These are phyloP conservation scores for Manis javanica DNA, from an alignment of 2,797 vertebrate genomes.

Conservation along the genomic window DNA sequence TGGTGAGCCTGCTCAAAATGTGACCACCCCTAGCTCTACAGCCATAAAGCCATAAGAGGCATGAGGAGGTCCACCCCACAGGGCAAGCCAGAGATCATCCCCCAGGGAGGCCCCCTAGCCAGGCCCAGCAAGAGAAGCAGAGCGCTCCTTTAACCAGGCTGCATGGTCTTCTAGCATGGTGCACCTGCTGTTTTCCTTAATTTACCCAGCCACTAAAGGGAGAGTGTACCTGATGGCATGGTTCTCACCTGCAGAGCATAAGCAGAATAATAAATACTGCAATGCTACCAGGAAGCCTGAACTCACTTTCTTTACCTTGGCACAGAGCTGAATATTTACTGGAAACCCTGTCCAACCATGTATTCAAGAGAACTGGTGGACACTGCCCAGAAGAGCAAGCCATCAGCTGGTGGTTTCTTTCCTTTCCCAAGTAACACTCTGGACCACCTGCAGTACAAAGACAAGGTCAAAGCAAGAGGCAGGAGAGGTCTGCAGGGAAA, in stretches of 20 bases:
- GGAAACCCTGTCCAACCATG: constrained; percentile 24
- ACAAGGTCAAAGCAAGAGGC: constrained; percentile 12
- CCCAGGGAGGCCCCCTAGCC: neutral
- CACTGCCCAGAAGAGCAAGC: constrained; percentile 23
- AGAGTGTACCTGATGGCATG: neutral
- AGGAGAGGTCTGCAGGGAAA: neutral
- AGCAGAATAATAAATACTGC: neutral
- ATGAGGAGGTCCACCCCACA: neutral
- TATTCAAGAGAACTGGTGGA: constrained; percentile 22
- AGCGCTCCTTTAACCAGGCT: neutral
- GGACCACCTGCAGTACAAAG: too few species aligned
- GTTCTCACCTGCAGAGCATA: neutral
- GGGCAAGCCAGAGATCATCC: fast-evolving
- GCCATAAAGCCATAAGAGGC: neutral
- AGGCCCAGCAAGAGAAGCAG: neutral
- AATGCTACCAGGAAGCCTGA: neutral
- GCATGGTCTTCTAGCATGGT: neutral
- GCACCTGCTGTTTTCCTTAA: neutral
- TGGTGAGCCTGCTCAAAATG: neutral
- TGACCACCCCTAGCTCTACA: neutral
- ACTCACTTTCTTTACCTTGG: constrained; percentile 28
- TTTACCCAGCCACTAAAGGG: neutral
- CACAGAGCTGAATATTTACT: neutral
- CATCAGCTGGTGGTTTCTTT: neutral
- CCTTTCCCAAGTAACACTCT: constrained; percentile 14